Evolutionary conservation across 2,113 vertebrate genomes (phyloP).

Genomic region (Lipophrys pholis): DNA sequence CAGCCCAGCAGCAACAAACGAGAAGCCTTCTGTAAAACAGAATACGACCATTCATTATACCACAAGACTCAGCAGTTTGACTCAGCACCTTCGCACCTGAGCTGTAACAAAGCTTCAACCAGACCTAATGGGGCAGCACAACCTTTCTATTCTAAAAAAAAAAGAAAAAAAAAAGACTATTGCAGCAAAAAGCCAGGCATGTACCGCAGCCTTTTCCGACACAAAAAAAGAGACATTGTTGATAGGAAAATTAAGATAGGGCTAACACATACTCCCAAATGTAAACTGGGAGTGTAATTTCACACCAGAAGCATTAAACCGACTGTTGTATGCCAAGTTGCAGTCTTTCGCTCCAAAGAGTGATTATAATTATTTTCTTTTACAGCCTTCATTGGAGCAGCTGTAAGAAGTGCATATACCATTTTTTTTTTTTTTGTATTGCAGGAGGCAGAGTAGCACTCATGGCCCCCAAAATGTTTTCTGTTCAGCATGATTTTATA

Average conservation of each 20-base stretch:
- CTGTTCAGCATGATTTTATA: constrained; percentile 47
- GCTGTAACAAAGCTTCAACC: constrained; percentile 25
- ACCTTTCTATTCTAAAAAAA: constrained; percentile 11
- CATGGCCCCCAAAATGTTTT: constrained; percentile 40
- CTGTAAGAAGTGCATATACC: constrained; percentile 38
- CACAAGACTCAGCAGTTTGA: constrained; percentile 45
- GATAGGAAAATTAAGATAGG: constrained; percentile 12
- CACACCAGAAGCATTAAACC: constrained; percentile 73
- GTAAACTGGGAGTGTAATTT: constrained; percentile 68
- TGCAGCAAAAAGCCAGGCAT: constrained; percentile 25
- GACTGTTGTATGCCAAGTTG: constrained; percentile 66
- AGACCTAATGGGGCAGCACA: constrained; percentile 47
- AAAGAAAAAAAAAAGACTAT: background rate
- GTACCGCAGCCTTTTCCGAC: constrained; percentile 10
- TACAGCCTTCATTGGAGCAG: constrained; percentile 57
- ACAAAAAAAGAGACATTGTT: constrained; percentile 30
- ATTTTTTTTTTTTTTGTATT: constrained; percentile 24
- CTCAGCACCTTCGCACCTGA: constrained; percentile 34
- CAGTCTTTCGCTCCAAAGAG: constrained; percentile 62
- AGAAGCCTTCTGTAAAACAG: constrained; percentile 48
- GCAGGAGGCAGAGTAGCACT: constrained; percentile 50
- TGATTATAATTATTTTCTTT: constrained; percentile 58
- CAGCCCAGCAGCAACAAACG: constrained; percentile 54
- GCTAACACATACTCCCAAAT: constrained; percentile 41
- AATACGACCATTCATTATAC: constrained; percentile 53